A percentile compares a stretch with the other conserved stretches of the same genome.
Evolutionary conservation across 2,113 vertebrate genomes (phyloP).

Genomic region (Serilophus lunatus): DNA sequence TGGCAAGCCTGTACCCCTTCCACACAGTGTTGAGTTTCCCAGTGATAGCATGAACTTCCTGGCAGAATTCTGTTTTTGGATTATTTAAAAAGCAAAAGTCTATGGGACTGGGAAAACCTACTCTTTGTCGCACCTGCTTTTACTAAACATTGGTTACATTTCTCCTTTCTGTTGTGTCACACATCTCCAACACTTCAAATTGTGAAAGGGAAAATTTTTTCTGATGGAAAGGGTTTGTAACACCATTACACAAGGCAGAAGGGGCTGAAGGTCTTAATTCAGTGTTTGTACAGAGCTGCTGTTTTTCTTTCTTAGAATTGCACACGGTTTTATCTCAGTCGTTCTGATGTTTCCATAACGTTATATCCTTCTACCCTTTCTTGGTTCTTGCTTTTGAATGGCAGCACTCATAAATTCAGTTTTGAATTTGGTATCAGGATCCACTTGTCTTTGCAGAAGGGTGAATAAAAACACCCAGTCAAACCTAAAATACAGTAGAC

Average conservation of each 20-base stretch:
- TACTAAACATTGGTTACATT: neutral
- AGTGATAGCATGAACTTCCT: neutral
- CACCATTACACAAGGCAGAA: neutral
- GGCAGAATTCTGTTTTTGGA: neutral
- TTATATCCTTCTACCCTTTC: neutral
- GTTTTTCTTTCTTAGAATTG: neutral
- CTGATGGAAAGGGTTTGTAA: neutral
- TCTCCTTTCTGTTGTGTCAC: neutral
- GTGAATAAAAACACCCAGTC: neutral
- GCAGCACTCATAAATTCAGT: neutral
- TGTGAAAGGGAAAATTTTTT: neutral
- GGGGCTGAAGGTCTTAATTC: neutral
- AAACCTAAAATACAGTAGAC: neutral
- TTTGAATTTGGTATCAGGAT: neutral
- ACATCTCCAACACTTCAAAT: neutral
- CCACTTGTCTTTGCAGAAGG: neutral
- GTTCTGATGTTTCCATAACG: conserved; percentile 6
- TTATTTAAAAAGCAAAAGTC: conserved; percentile 3
- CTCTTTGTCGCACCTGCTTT: neutral
- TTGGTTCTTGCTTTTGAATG: neutral
- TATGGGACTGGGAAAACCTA: neutral
- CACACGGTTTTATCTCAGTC: neutral
- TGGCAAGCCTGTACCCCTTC: neutral
- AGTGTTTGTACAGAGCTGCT: neutral
- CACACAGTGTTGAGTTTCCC: conserved; percentile 3